Evolutionary conservation across 2,797 vertebrate genomes (phyloP).

Genomic region (Rhinatrema bivittatum): DNA sequence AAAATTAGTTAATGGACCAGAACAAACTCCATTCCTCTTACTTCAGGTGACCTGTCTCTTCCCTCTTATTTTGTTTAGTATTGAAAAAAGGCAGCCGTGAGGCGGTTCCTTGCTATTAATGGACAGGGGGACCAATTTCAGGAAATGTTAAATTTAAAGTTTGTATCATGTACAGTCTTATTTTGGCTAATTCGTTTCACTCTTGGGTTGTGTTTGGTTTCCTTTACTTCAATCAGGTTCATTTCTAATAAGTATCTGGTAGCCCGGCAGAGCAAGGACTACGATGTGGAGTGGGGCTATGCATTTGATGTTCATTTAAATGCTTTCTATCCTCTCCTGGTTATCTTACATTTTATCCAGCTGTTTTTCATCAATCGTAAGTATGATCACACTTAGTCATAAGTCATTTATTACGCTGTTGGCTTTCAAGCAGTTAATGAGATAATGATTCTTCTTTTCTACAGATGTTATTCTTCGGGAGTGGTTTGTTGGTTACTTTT

Average conservation of each 20-base stretch:
- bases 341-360: conserved; percentile 94
- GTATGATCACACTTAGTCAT: conserved; percentile 40
- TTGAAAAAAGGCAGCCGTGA: too few relatives aligned
- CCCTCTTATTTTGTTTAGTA: too few relatives aligned
- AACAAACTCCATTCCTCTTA: too few relatives aligned
- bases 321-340: conserved; percentile 92
- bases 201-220: too few relatives aligned
- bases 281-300: conserved; percentile 96
- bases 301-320: conserved; percentile 96
- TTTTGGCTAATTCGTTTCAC: too few relatives aligned
- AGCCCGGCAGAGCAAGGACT: conserved; percentile 76
- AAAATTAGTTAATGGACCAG: too few relatives aligned
- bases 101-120: too few relatives aligned
- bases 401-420: too few relatives aligned
- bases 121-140: too few relatives aligned
- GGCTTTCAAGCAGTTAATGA: neutral
- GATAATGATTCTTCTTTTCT: conserved; percentile 10
- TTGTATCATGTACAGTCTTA: too few relatives aligned
- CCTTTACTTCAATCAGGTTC: conserved; percentile 57
- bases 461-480: conserved; percentile 81
- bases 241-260: conserved; percentile 88
- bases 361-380: conserved; percentile 97
- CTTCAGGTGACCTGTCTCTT: too few relatives aligned
- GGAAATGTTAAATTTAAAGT: too few relatives aligned
- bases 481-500: conserved; percentile 82